phyloP scores from a whole-genome alignment of 2,888 invertebrate genomes.

The Drosophila birchii region DNA sequence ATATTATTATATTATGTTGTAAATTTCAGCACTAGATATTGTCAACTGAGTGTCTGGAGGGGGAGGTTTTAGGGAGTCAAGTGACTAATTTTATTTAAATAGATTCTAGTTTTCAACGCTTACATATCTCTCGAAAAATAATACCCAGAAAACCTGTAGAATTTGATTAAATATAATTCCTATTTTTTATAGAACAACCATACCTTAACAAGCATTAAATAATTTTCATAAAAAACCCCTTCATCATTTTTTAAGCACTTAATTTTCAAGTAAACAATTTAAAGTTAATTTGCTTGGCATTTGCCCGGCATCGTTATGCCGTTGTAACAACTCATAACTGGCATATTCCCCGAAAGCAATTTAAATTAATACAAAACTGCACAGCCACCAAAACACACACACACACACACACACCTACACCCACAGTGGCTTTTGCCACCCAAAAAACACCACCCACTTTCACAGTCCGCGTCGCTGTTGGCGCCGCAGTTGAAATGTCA shows the following conservation, averaged over 20 bases:
- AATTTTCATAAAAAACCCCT: neutral
- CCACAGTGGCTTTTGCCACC: constrained; percentile 22
- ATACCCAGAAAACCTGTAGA: too few species aligned
- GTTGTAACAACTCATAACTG: constrained; percentile 69
- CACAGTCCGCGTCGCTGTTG: constrained; percentile 17
- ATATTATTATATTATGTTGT: constrained; percentile 13
- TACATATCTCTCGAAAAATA: too few species aligned
- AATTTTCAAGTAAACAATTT: constrained; percentile 19
- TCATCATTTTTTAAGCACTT: neutral
- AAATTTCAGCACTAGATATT: constrained; percentile 1
- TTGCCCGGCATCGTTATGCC: constrained; percentile 51
- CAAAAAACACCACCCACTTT: constrained; percentile 23
- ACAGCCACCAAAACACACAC: constrained; percentile 52
- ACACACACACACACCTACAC: constrained; percentile 20
- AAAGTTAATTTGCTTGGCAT: constrained; percentile 39
- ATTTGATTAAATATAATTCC: too few species aligned
- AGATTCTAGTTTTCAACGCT: too few species aligned
- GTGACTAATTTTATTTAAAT: neutral
- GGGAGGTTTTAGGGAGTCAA: neutral
- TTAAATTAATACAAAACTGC: constrained; percentile 78
- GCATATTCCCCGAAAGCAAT: constrained; percentile 71
- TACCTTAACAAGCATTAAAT: neutral
- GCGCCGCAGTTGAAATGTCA: constrained; percentile 65
- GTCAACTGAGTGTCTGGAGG: neutral
- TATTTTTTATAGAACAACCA: too few species aligned